Conservation (phyloP, 1,140 invertebrate genomes). For the Micrasema longulum region DNA sequence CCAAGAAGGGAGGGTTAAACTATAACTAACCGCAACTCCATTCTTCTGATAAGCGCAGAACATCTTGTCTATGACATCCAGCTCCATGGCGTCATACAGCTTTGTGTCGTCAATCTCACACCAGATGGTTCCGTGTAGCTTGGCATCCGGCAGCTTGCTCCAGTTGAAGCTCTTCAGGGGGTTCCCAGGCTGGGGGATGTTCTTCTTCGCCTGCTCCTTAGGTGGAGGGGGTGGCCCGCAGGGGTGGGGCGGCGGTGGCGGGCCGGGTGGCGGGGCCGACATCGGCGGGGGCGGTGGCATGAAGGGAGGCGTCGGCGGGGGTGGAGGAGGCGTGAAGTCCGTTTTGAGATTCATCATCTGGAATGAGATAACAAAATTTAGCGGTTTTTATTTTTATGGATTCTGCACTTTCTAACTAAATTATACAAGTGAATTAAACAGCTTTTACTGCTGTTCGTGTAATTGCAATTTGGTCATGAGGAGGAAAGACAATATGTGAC, state of each 20-base stretch:
- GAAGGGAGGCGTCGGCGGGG: constrained; percentile 54
- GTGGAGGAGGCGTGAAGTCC: constrained; percentile 58
- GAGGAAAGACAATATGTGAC: too few species aligned
- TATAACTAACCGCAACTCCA: constrained; percentile 75
- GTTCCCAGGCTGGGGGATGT: constrained; percentile 90
- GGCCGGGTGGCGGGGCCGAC: constrained; percentile 71
- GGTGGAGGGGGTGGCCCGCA: constrained; percentile 68
- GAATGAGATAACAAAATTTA: too few species aligned
- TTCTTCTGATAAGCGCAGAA: constrained; percentile 97
- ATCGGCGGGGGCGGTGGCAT: constrained; percentile 72
- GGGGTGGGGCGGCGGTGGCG: constrained; percentile 66
- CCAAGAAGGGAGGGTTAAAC: too few species aligned
- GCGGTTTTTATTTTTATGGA: too few species aligned
- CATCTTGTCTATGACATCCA: constrained; percentile 92
- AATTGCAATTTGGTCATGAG: too few species aligned
- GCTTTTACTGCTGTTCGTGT: too few species aligned
- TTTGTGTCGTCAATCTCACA: constrained; percentile 93
- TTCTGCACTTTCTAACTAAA: too few species aligned
- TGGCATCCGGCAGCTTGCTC: constrained; percentile 92
- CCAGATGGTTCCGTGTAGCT: constrained; percentile 93
- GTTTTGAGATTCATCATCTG: constrained; percentile 68
- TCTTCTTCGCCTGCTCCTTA: constrained; percentile 73
- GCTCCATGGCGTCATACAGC: constrained; percentile 90
- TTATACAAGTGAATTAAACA: too few species aligned
- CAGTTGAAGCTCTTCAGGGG: constrained; percentile 98